Evolutionary conservation across 1,140 invertebrate genomes (phyloP).

Genomic region (Diachasma alloeum): DNA sequence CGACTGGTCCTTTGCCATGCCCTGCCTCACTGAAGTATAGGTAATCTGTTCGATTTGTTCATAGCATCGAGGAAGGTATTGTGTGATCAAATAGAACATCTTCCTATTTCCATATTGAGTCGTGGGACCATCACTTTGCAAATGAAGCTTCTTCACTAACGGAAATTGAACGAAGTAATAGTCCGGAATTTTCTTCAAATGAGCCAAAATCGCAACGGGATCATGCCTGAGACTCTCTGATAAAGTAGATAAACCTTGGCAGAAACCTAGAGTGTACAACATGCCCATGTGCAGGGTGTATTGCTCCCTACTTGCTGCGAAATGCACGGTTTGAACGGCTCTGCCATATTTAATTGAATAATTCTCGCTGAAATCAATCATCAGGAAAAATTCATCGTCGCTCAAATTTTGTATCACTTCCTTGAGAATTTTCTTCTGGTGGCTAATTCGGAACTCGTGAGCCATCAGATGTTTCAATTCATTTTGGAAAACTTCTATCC

Average conservation of each 20-base stretch:
- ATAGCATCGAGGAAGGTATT: conserved; percentile 25
- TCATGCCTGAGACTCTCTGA: conserved; percentile 34
- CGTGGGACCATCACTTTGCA: no score
- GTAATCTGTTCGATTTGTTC: conserved; percentile 5
- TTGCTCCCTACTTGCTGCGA: conserved; percentile 30
- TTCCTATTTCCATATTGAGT: no score
- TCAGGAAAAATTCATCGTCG: no score
- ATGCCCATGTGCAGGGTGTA: conserved; percentile 34
- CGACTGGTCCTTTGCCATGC: conserved; percentile 40
- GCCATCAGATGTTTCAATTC: conserved; percentile 40
- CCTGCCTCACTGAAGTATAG: conserved; percentile 37
- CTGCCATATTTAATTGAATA: no score
- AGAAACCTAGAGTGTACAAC: conserved; percentile 21
- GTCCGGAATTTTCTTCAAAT: conserved; percentile 22
- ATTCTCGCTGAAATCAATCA: no score
- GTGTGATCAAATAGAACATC: conserved; percentile 30
- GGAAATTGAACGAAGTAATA: background rate
- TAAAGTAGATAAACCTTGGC: conserved; percentile 30
- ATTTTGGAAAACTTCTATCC: conserved; percentile 20
- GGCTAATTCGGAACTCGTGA: no score
- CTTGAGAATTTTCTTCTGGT: no score
- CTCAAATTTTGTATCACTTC: no score
- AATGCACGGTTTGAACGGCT: conserved; percentile 34
- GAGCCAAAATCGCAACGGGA: conserved; percentile 31
- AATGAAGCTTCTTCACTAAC: no score